These are phyloP conservation scores for Caenorhabditis sulstoni DNA, from an alignment of 2,888 invertebrate genomes.

Conservation along the genomic window DNA sequence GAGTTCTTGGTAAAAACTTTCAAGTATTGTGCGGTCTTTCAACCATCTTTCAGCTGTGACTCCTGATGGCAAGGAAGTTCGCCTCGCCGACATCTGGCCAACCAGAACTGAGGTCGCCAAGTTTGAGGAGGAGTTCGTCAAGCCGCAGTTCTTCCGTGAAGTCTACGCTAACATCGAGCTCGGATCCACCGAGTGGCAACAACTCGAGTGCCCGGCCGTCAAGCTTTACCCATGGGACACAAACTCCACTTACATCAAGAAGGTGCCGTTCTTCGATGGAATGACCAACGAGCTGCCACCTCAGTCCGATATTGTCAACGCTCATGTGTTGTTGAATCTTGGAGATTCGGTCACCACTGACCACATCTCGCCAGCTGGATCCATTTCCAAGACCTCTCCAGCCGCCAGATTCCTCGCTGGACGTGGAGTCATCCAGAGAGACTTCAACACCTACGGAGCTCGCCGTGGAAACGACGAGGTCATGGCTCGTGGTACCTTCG, in stretches of 20 bases:
- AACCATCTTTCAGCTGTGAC: constrained; percentile 59
- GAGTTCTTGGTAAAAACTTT: constrained; percentile 56
- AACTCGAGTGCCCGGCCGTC: constrained; percentile 86
- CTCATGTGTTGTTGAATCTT: constrained; percentile 89
- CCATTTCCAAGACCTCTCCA: constrained; percentile 94
- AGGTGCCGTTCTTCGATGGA: constrained; percentile 93
- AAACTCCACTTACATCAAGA: constrained; percentile 94
- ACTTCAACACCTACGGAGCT: constrained; percentile 98
- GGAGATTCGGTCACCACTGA: constrained; percentile 98
- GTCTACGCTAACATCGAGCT: constrained; percentile 82
- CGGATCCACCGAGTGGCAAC: constrained; percentile 91
- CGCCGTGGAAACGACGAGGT: constrained; percentile 96
- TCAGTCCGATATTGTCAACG: constrained; percentile 85
- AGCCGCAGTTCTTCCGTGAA: constrained; percentile 93
- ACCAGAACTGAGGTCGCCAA: constrained; percentile 88
- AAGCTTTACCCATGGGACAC: constrained; percentile 93
- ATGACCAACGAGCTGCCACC: constrained; percentile 84
- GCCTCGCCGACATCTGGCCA: constrained; percentile 95
- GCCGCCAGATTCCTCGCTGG: constrained; percentile 85
- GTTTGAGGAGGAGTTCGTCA: constrained; percentile 91
- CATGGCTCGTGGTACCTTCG: constrained; percentile 98
- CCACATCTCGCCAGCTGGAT: constrained; percentile 98
- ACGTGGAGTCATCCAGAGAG: constrained; percentile 89
- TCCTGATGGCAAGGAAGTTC: constrained; percentile 81
- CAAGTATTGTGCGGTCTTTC: background rate